Evolutionary conservation across 2,797 vertebrate genomes (phyloP).

Genomic region (Hippopotamyrus pictus): DNA sequence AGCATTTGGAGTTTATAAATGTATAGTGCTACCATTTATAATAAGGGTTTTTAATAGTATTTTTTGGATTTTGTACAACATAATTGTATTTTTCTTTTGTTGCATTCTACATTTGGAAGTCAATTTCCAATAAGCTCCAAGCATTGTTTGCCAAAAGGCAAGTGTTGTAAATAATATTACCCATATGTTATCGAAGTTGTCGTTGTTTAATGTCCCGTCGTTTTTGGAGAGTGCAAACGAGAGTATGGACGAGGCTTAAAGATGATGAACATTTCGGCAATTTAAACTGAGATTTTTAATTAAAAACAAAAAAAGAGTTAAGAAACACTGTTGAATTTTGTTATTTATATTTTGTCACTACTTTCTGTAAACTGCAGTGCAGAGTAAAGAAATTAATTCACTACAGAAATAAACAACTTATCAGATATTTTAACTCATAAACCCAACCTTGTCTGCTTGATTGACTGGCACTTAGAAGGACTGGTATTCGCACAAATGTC

Average conservation of each 20-base stretch:
- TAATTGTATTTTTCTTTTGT: constrained; percentile 77
- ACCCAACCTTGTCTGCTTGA: constrained; percentile 38
- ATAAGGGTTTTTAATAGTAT: constrained; percentile 78
- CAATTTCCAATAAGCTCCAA: constrained; percentile 71
- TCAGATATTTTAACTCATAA: constrained; percentile 52
- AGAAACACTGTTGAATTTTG: constrained; percentile 70
- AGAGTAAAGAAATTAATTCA: constrained; percentile 70
- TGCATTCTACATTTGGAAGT: constrained; percentile 66
- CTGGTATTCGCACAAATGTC: background rate
- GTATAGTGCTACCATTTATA: constrained; percentile 76
- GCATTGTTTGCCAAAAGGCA: constrained; percentile 65
- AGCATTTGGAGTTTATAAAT: constrained; percentile 71
- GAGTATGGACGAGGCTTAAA: constrained; percentile 51
- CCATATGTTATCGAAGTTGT: constrained; percentile 49
- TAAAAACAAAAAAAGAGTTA: constrained; percentile 50
- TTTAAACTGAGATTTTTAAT: constrained; percentile 67
- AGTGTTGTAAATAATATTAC: constrained; percentile 68
- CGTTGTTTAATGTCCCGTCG: constrained; percentile 64
- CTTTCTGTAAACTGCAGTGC: constrained; percentile 73
- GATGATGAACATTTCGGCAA: constrained; percentile 59
- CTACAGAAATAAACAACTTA: constrained; percentile 70
- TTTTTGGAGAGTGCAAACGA: constrained; percentile 41
- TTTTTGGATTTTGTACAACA: constrained; percentile 80
- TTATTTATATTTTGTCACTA: constrained; percentile 75
- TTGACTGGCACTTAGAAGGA: background rate